Evolutionary conservation across 2,888 invertebrate species (phyloP), one percentile per base, ranked within the genome.

Genomic region (Meiosimyza decipiens): DNA sequence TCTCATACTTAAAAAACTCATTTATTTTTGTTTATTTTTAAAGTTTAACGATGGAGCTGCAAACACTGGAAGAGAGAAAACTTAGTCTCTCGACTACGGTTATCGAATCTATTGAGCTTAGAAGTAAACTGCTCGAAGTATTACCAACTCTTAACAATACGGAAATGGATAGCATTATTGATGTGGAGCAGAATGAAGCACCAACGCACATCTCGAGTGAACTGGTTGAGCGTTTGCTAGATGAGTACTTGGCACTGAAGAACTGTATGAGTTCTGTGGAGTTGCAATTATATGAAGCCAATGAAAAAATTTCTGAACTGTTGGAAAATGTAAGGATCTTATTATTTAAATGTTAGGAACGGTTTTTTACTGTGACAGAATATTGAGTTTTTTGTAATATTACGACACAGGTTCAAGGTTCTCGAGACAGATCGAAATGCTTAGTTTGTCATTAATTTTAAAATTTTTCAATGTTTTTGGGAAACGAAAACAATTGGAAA

Each of bases 231-330:
- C 84, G 84, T 67, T 79, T 87, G 13, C 81, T 86, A 0, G 81
- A 82, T 11, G 87, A 86, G 73, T 86, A 87, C 74, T 74, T 85
- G 11, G 77, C 82, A 6, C 77, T 87, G 7, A 87, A 86, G 71
- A 80, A 82, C 50, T 78, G 82, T 22, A 80, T 86, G 73, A 85
- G 82, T 69, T 77, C 81, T 3, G 85, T 85, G 13, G 87, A 87
- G 68, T 76, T 87, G 52, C 87, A 87, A 74, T 77, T 87, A 49
- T 87, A 87, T 73, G 87, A 87, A 75, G 87, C 87, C 16, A 87
- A 87, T 74, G 87, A 87, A 75, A 87, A 87, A 80, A 87, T 86
- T 71, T 80, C 87, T 0, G 87, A 87, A 73, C 79, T 87, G 1
- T 76, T 87, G 69, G 87, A 87, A 76, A 85, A 85, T 75, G 87